Base-by-base conservation (phyloP, 2,113 vertebrate species). In the Lophura nycthemera region DNA sequence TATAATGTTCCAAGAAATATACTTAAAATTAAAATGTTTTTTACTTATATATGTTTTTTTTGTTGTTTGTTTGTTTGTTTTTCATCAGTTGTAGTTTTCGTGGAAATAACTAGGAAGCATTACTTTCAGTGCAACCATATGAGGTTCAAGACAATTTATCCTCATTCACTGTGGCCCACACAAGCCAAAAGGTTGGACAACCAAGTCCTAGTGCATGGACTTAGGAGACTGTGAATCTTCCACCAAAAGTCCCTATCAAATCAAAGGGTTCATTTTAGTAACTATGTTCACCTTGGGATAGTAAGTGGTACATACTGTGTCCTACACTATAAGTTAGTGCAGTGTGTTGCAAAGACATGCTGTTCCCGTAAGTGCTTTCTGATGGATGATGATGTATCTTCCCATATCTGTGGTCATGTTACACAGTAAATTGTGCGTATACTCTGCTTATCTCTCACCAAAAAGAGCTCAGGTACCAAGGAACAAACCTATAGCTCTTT, bases 131-230 rank as follows among this genome's bases (percentile, higher is more conserved):
- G 27, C 15, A 54, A 54, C 8, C 27, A 29, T 30, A 54, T 54
- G 52, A 54, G 27, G 15, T 15, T 8, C 52, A 30, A 30, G 52
- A 29, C 27, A 54, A 16, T 54, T 54, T 54, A 54, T 54, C 52
- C 27, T 30, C 52, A 10, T 54, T 54, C 52, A 54, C 5, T 17
- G 13, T 29, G 52, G 52, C 52, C 27, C 27, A 30, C 3, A 15
- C 52, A 54, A 54, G 27, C 52, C 27, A 54, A 54, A 54, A 54
- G 27, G 13, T 54, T 54, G 27, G 13, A 54, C 52, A 54, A 6
- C 27, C 27, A 57, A 1, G 1, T 14, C 40, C 36, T 63, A 22
- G 16, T 2, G 4, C 13, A 4, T 5, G 6, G 48, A 0, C 1
- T 42, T 22, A 71, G 48, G 11, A 56, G n/a, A 17, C 11, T 14